Conservation (phyloP, 2,113 vertebrate species). For the Otus sunia region DNA sequence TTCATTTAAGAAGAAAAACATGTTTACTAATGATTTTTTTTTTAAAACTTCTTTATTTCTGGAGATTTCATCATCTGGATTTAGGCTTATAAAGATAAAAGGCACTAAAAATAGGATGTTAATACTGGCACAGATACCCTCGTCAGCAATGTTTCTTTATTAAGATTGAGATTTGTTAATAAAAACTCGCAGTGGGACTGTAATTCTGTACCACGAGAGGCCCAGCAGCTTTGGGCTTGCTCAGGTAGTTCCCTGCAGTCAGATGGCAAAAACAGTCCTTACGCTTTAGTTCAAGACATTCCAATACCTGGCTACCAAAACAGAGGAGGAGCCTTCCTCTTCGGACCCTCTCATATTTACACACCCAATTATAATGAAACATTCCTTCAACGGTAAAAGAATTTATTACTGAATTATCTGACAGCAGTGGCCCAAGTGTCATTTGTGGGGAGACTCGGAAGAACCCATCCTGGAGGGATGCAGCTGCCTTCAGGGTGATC, state of each 20-base stretch:
- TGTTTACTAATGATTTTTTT: background rate
- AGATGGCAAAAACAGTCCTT: background rate
- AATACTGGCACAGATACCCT: slow-evolving; percentile 2
- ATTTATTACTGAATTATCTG: slow-evolving; percentile 27
- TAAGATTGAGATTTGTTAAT: background rate
- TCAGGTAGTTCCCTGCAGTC: background rate
- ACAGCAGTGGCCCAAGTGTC: slow-evolving; percentile 86
- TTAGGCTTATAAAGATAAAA: slow-evolving; percentile 9
- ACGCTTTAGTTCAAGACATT: background rate
- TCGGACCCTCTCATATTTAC: background rate
- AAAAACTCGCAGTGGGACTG: background rate
- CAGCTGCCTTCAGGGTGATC: slow-evolving; percentile 85
- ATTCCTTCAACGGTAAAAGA: background rate
- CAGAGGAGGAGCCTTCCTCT: background rate
- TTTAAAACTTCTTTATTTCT: background rate
- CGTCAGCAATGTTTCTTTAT: background rate
- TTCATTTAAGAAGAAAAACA: slow-evolving; percentile 22
- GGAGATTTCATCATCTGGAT: background rate
- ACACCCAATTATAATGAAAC: accelerated
- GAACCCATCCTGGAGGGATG: slow-evolving; percentile 88
- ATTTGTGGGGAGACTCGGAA: slow-evolving; percentile 82
- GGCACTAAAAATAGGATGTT: slow-evolving; percentile 3
- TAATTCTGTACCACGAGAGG: background rate
- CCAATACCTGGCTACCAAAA: background rate
- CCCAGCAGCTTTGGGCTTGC: background rate